Evolutionary conservation across 2,113 vertebrate genomes (phyloP).

Genomic region (Leucopsar rothschildi): DNA sequence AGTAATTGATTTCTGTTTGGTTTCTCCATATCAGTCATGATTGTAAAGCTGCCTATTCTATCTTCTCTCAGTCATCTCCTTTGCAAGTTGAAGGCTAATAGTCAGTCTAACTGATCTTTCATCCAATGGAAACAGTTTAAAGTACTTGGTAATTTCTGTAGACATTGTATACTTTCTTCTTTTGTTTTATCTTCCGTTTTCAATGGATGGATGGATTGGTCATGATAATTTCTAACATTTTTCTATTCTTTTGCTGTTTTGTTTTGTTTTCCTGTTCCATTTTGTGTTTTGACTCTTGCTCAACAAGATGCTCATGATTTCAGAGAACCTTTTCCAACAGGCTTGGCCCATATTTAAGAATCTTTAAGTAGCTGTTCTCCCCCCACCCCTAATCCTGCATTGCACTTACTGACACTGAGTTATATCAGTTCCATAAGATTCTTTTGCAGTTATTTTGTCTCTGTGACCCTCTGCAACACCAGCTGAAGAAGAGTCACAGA

Average conservation of each 20-base stretch:
- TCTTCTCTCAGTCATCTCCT: background rate
- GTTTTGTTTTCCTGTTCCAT: background rate
- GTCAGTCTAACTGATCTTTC: background rate
- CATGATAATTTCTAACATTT: background rate
- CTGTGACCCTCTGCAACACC: background rate
- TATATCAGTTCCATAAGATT: background rate
- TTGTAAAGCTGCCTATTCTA: background rate
- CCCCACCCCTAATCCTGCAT: fast-evolving
- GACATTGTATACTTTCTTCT: background rate
- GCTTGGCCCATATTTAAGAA: background rate
- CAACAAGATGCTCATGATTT: background rate
- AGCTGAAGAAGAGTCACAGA: background rate
- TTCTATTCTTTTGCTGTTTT: background rate
- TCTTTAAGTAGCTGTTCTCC: background rate
- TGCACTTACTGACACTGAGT: background rate
- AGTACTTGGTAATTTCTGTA: background rate
- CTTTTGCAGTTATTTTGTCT: background rate
- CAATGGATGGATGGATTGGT: background rate
- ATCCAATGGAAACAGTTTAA: background rate
- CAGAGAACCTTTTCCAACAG: background rate
- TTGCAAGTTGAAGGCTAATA: background rate
- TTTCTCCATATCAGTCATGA: background rate
- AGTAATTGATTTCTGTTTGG: fast-evolving
- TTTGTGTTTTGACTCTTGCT: background rate
- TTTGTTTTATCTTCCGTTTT: background rate